Conservation (phyloP, 2,888 invertebrate genomes). For the Microplitis manilae region DNA sequence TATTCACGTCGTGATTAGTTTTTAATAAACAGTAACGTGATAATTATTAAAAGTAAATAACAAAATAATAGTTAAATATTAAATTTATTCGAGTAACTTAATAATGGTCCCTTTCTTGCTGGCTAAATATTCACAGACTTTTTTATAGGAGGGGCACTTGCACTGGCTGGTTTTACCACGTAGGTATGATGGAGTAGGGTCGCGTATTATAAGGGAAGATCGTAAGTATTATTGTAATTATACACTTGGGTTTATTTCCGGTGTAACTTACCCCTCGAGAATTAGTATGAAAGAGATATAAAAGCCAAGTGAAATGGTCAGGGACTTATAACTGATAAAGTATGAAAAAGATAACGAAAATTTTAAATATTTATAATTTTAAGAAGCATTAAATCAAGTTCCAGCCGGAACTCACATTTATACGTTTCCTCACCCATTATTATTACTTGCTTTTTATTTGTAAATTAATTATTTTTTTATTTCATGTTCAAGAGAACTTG, state of each 20-base stretch:
- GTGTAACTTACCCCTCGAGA: conserved; percentile 56
- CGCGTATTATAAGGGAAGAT: conserved; percentile 51
- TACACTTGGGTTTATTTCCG: conserved; percentile 72
- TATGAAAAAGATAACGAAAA: neutral
- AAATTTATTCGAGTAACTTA: conserved; percentile 20
- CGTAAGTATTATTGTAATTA: conserved; percentile 71
- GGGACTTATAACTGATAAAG: neutral
- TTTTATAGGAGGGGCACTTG: conserved; percentile 38
- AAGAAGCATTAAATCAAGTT: neutral
- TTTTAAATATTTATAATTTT: neutral
- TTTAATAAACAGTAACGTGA: neutral
- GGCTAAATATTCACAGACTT: conserved; percentile 37
- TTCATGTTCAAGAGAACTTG: too few relatives aligned
- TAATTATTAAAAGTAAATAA: conserved; percentile 34
- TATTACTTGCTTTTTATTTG: neutral
- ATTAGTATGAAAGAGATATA: conserved; percentile 23
- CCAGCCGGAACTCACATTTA: neutral
- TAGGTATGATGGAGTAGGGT: conserved; percentile 49
- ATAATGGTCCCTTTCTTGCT: conserved; percentile 20
- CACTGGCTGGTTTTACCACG: conserved; percentile 30
- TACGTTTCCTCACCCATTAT: neutral
- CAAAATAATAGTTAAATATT: conserved; percentile 43
- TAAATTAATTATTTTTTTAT: neutral
- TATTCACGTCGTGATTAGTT: too few relatives aligned
- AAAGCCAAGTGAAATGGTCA: conserved; percentile 8